phyloP scores from a whole-genome alignment of 2,113 vertebrate species.

The Grammomys dolichurus region DNA sequence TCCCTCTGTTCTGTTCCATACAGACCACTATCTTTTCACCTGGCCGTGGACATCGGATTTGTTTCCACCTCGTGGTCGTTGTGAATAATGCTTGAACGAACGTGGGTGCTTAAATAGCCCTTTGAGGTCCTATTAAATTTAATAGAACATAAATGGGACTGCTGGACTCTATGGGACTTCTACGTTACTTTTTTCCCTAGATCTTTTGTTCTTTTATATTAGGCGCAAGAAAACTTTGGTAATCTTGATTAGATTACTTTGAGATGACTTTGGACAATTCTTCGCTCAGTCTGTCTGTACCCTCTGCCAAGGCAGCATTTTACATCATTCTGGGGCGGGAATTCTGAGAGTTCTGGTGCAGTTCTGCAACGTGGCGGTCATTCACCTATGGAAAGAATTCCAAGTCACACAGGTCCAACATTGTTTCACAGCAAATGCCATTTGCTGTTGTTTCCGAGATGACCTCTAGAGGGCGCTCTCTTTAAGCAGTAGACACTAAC shows the following conservation, averaged over 20 bases:
- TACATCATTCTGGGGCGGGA: no score
- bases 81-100: neutral
- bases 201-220: neutral
- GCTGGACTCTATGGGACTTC: neutral
- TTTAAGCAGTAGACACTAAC: neutral
- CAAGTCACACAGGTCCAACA: no score
- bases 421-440: neutral
- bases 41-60: neutral
- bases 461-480: neutral
- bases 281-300: neutral
- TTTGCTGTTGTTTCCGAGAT: no score
- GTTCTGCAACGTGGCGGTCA: neutral
- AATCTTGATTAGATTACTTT: neutral
- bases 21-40: neutral
- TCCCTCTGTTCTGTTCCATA: neutral
- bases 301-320: neutral
- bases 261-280: neutral
- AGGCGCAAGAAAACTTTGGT: neutral
- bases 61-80: neutral
- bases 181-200: neutral
- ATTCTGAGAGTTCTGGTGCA: neutral
- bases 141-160: neutral
- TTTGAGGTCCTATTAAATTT: neutral
- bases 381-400: neutral
- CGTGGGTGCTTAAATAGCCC: neutral